Evolutionary conservation across 2,113 vertebrate species (phyloP).

Genomic region (Synodontis membranacea): DNA sequence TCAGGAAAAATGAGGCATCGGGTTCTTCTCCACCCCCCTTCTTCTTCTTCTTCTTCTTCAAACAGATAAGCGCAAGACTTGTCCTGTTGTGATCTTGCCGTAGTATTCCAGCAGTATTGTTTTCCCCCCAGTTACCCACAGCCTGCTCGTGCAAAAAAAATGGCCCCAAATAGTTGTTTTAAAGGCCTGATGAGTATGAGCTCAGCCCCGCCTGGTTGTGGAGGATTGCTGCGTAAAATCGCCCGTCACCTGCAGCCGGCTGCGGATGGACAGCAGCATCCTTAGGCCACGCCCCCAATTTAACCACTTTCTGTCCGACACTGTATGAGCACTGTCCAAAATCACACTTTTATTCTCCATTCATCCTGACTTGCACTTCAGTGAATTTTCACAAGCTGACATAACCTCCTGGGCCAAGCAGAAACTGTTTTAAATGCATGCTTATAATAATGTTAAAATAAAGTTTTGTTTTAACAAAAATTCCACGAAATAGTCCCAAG

Average conservation of each 20-base stretch:
- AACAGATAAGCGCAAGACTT: background rate
- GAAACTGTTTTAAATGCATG: too few species aligned
- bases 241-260: constrained; percentile 70
- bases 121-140: rapidly evolving
- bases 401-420: too few species aligned
- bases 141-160: background rate
- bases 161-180: background rate
- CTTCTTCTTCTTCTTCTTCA: background rate
- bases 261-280: constrained; percentile 56
- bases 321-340: background rate
- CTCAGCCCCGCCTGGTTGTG: constrained; percentile 52
- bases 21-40: too few species aligned
- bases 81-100: background rate
- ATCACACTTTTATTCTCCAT: background rate
- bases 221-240: constrained; percentile 54
- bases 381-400: background rate
- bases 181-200: constrained; percentile 34
- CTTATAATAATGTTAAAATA: too few species aligned
- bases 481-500: too few species aligned
- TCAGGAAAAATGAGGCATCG: background rate
- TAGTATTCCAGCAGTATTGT: background rate
- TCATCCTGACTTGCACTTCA: background rate
- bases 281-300: constrained; percentile 56
- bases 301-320: constrained; percentile 60
- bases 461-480: too few species aligned